Base-by-base conservation (phyloP, 2,797 vertebrate genomes). In the Sebastes aleutianus region DNA sequence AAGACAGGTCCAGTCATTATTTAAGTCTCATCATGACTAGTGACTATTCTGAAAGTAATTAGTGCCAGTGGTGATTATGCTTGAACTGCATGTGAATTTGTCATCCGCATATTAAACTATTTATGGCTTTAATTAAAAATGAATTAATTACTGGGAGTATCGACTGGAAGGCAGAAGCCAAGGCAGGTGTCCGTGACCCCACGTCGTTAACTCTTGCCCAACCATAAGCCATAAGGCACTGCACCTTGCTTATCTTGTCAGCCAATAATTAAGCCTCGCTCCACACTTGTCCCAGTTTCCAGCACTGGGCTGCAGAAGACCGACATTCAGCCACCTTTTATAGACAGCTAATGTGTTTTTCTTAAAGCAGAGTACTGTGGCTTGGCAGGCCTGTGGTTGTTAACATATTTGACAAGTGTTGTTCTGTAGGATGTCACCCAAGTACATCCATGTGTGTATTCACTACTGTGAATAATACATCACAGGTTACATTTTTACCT, bases 191-290 rank as follows among this genome's bases (percentile, higher is more conserved):
- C 29, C 5, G 27, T 27, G 66, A 47, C 70, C 62, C 76, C 65
- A 64, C 73, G 83, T 74, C n/a, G 3, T 13, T 53, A 39, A 72
- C 71, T 70, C 43, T 74, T 75, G 47, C 59, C 76, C 76, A 62
- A 90, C 78, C 62, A n/a, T 78, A 66, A 85, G 82, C 80, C 79
- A 78, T 73, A 80, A 85, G 78, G 80, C 39, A 26, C 65, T 81
- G 75, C 85, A 66, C 80, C 76, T 85, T 83, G 62, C 79, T 91
- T 91, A 84, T 91, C 85, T 85, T 47, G 56, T 86, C 83, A 80
- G 86, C 34, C 85, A 90, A 82, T 91, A 74, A 88, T 91, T 89
- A 85, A 89, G 85, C 87, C 18, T 70, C 4, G 2, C 14, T 77
- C 65, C 39, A 68, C 64, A 29, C 59, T 24, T 65, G 68, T 74